phyloP scores from a whole-genome alignment of 2,797 vertebrate genomes.

The Gallinago nigripennis region DNA sequence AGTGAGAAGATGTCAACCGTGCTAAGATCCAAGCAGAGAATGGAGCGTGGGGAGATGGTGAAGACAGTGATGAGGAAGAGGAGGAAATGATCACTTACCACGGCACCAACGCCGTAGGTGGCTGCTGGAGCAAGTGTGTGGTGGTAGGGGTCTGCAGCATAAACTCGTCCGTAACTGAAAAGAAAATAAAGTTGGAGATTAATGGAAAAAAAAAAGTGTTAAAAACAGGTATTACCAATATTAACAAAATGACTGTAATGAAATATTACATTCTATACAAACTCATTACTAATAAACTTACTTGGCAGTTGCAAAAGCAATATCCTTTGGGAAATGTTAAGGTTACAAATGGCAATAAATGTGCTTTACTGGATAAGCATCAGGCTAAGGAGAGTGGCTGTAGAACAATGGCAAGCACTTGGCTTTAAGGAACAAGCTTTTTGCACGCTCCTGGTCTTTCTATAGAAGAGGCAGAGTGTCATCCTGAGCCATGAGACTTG shows the following conservation, averaged over 20 bases:
- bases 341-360: not conserved
- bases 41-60: slow-evolving; percentile 15
- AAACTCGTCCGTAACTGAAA: slow-evolving; percentile 98
- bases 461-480: not conserved
- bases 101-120: slow-evolving; percentile 98
- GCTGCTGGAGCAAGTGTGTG: slow-evolving; percentile 98
- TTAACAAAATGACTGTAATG: not conserved
- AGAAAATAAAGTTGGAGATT: slow-evolving; percentile 60
- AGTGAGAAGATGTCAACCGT: slow-evolving; percentile 86
- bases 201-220: not conserved
- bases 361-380: not conserved
- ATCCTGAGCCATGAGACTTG: not conserved
- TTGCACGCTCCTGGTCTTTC: not conserved
- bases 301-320: slow-evolving; percentile 7
- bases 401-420: not conserved
- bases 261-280: not conserved
- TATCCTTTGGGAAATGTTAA: not conserved
- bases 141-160: slow-evolving; percentile 99
- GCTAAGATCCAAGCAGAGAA: slow-evolving; percentile 76
- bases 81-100: slow-evolving; percentile 83
- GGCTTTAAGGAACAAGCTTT: not conserved
- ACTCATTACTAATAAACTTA: not conserved
- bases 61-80: slow-evolving; percentile 35
- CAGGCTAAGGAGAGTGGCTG: not conserved
- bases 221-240: not conserved